A percentile compares a stretch with the other conserved stretches of the same genome.
These are phyloP conservation scores for Dendrocopos noguchii DNA, from an alignment of 2,113 vertebrate species.

Conservation along the genomic window DNA sequence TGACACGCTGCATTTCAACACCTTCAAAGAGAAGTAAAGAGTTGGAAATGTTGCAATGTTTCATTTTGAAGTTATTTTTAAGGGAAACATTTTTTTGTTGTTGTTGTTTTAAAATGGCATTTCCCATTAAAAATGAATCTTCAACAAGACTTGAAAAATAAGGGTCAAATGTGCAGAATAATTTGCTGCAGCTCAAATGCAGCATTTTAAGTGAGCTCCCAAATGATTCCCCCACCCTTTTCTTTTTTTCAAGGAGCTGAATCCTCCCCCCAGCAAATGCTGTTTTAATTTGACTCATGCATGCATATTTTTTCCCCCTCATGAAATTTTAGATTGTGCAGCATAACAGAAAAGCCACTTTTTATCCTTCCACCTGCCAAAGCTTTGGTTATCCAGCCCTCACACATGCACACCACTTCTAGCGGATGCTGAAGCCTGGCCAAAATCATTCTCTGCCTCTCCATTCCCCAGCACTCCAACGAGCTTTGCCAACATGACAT, in stretches of 20 bases:
- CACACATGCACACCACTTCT: slow-evolving; percentile 16
- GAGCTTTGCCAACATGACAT: neutral
- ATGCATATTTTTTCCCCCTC: neutral
- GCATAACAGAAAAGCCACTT: slow-evolving; percentile 9
- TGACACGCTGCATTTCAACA: neutral
- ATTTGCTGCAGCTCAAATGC: neutral
- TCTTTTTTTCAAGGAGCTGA: neutral
- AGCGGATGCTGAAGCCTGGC: neutral
- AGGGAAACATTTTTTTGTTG: neutral
- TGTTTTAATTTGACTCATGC: neutral
- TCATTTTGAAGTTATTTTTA: slow-evolving; percentile 22
- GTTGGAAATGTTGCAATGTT: neutral
- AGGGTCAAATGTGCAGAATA: neutral
- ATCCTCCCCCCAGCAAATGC: neutral
- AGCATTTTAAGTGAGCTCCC: neutral
- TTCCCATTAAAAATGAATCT: neutral
- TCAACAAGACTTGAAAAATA: neutral
- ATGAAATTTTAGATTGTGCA: neutral
- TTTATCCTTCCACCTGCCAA: slow-evolving; percentile 39
- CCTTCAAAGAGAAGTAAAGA: slow-evolving; percentile 46
- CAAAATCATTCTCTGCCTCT: slow-evolving; percentile 16
- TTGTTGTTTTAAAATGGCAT: neutral
- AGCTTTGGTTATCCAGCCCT: neutral
- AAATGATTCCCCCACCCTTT: neutral
- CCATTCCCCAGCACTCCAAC: neutral